Percentiles rank a stretch among this genome's conserved stretches.
phyloP scores from a whole-genome alignment of 1,140 invertebrate species.

The Trigoniulus corallinus region DNA sequence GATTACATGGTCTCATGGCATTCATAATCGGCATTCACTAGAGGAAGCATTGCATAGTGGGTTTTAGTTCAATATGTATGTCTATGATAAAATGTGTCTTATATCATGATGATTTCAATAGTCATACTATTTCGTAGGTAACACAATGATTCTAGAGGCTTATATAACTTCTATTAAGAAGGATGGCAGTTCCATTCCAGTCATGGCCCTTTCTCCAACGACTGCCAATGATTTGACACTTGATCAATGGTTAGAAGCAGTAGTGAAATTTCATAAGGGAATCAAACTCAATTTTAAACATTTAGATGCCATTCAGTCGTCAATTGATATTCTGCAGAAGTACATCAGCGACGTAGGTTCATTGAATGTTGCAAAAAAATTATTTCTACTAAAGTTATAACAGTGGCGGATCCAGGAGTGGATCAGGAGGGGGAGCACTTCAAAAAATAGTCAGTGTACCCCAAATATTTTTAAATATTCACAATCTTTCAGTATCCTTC shows the following conservation, averaged over 20 bases:
- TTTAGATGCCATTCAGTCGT: constrained; percentile 49
- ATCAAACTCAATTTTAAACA: constrained; percentile 80
- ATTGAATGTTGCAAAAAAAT: background rate
- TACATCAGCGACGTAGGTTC: constrained; percentile 1
- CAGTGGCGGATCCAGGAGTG: no score
- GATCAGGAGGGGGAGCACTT: no score
- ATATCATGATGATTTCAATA: no score
- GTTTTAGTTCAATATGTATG: no score
- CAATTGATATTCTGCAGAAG: constrained; percentile 28
- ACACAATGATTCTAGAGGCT: constrained; percentile 68
- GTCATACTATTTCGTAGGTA: constrained; percentile 30
- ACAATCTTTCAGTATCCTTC: no score
- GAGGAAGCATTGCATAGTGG: constrained; percentile 38
- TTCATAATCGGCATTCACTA: constrained; percentile 47
- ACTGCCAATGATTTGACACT: constrained; percentile 55
- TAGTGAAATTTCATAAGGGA: constrained; percentile 42
- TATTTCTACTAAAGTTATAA: no score
- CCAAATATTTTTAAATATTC: no score
- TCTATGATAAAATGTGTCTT: no score
- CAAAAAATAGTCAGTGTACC: no score
- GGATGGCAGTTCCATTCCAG: constrained; percentile 33
- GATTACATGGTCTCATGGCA: constrained; percentile 66
- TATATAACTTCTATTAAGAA: constrained; percentile 42
- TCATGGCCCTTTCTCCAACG: constrained; percentile 72
- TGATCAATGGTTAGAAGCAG: constrained; percentile 45